phyloP scores from a whole-genome alignment of 2,888 invertebrate genomes.

The Agonopterix alstromeriana region DNA sequence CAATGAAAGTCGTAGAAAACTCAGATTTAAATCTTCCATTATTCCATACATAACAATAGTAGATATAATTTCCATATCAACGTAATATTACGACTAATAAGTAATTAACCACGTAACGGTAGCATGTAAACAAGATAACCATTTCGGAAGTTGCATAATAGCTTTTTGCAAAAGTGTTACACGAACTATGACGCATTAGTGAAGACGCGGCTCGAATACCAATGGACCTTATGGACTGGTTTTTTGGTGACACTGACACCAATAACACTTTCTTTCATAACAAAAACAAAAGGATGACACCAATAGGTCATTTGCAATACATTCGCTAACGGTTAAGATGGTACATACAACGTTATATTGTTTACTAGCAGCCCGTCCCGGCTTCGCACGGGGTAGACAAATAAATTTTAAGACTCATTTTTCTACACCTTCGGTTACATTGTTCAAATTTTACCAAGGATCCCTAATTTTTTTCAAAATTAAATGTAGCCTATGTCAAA shows the following conservation, averaged over 20 bases:
- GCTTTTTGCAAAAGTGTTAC: constrained; percentile 30
- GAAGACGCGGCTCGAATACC: constrained; percentile 42
- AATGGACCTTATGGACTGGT: constrained; percentile 46
- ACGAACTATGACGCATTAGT: constrained; percentile 48
- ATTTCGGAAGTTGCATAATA: constrained; percentile 54
- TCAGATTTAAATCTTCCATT: constrained; percentile 18
- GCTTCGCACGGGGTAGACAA: too few species aligned
- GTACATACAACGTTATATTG: too few species aligned
- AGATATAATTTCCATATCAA: constrained; percentile 25
- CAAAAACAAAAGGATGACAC: constrained; percentile 51
- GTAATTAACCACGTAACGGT: constrained; percentile 13
- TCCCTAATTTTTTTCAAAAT: too few species aligned
- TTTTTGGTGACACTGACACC: constrained; percentile 62
- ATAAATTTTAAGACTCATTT: too few species aligned
- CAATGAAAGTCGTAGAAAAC: constrained; percentile 12
- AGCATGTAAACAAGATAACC: constrained; percentile 41
- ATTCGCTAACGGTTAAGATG: not conserved
- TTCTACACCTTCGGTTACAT: too few species aligned
- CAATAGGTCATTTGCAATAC: not conserved
- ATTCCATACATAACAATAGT: constrained; percentile 24
- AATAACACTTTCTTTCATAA: constrained; percentile 58
- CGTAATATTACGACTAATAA: not conserved
- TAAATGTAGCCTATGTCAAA: too few species aligned
- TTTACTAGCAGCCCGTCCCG: too few species aligned
- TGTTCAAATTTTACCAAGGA: too few species aligned